Evolutionary conservation across 1,140 invertebrate species (phyloP), one percentile per base, ranked within the genome.

Genomic region (Caenorhabditis latens): DNA sequence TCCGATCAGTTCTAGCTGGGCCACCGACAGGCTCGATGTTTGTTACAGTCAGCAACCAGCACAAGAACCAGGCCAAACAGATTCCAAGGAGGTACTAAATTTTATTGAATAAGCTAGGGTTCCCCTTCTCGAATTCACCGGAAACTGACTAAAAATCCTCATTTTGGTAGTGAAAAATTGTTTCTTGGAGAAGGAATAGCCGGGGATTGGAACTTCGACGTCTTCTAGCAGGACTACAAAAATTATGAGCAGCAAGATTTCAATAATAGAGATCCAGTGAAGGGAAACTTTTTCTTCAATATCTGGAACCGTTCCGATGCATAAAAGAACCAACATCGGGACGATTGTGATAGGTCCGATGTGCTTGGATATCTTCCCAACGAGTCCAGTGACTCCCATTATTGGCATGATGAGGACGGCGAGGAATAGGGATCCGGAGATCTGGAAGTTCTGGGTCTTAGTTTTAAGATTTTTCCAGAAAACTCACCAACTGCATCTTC

Each of bases 371-470:
- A 93, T 48, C 42, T 92, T 65, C 21, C 93, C 93, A 61, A 93
- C 89, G 6, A 93, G 65, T 9, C 93, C 93, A 7, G 91, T 93
- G 13, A 89, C 87, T 7, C 93, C 93, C 86, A 93, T 90, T 9
- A 93, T 14, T 43, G 93, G 87, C 86, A 93, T 91, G 13, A 91
- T 86, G 13, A 93, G n/a, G 19, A 92, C 92, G 8, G 93, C 92
- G n/a, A 57, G 19, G 21, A 90, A 71, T 9, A 90, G 82, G 82
- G 87, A 85, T 6, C 90, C 89, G 61, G 86, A 71, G 8, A 90
- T 85, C 89, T 90, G 75, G 50, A 90, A 67, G 5, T 61, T 57
- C 21, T 3, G 55, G 9, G 19, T 7, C 19, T 58, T 14, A 6
- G 19, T 19, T 58, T n/a, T 19, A 58, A n/a, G 55, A 58, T 32